A percentile compares a stretch with the other conserved stretches of the same genome.
Conservation (phyloP, 2,888 invertebrate species). For the Deroplatys truncata region DNA sequence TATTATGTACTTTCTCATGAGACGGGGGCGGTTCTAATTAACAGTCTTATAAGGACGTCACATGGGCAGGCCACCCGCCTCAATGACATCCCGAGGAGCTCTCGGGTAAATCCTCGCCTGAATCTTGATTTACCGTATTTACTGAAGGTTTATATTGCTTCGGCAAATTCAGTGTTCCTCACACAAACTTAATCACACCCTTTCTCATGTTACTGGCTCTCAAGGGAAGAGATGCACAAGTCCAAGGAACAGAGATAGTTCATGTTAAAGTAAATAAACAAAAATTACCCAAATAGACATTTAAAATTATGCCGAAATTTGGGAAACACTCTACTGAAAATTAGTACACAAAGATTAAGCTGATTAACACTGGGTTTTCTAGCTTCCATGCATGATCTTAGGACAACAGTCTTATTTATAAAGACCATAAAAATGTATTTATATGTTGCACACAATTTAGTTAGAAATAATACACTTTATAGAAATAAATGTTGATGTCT, state of each 20-base stretch:
- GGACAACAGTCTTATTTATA: too few species aligned
- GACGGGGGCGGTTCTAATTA: not conserved
- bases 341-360: too few species aligned
- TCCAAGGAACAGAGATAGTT: not conserved
- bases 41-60: not conserved
- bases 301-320: too few species aligned
- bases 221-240: not conserved
- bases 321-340: too few species aligned
- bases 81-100: not conserved
- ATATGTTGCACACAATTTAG: too few species aligned
- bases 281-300: too few species aligned
- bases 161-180: constrained; percentile 25
- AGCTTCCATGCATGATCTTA: too few species aligned
- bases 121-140: constrained; percentile 31
- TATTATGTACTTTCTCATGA: not conserved
- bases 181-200: not conserved
- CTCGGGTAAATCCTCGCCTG: not conserved
- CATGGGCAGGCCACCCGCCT: not conserved
- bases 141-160: constrained; percentile 30
- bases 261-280: not conserved
- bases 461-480: too few species aligned
- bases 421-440: too few species aligned
- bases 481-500: too few species aligned
- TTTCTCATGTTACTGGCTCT: not conserved
- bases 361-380: too few species aligned